phyloP scores from a whole-genome alignment of 2,797 vertebrate species.

The Clarias laeviceps region DNA sequence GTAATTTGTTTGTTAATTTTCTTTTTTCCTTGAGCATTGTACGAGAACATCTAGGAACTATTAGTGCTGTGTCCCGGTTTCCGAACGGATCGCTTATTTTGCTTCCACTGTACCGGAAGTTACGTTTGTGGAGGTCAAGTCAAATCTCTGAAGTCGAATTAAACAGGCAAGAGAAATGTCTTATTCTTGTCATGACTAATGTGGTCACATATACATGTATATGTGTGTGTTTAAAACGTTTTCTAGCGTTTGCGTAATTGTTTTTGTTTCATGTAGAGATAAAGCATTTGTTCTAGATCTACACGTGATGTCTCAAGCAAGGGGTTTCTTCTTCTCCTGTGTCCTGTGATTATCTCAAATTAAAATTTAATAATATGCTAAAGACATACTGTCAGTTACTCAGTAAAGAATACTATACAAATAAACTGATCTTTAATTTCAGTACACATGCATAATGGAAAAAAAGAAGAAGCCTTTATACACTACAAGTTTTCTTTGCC shows the following conservation, averaged over 20 bases:
- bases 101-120: slow-evolving; percentile 21
- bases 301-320: not conserved
- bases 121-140: slow-evolving; percentile 54
- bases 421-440: not conserved
- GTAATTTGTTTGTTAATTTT: not conserved
- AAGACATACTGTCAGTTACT: not conserved
- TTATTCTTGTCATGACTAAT: not conserved
- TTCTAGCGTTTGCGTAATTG: not conserved
- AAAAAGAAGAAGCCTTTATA: too few species aligned
- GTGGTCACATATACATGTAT: not conserved
- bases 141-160: slow-evolving; percentile 5
- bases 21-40: not conserved
- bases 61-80: not conserved
- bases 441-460: not conserved
- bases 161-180: slow-evolving; percentile 25
- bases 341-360: not conserved
- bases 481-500: too few species aligned
- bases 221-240: not conserved
- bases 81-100: slow-evolving; percentile 14
- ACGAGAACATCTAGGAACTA: slow-evolving; percentile 3
- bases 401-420: not conserved
- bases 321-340: not conserved
- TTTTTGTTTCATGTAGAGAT: not conserved
- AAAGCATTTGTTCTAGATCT: not conserved
- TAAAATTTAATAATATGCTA: not conserved